Evolutionary conservation across 2,113 vertebrate species (phyloP).

Genomic region (Oceanodroma tethys): DNA sequence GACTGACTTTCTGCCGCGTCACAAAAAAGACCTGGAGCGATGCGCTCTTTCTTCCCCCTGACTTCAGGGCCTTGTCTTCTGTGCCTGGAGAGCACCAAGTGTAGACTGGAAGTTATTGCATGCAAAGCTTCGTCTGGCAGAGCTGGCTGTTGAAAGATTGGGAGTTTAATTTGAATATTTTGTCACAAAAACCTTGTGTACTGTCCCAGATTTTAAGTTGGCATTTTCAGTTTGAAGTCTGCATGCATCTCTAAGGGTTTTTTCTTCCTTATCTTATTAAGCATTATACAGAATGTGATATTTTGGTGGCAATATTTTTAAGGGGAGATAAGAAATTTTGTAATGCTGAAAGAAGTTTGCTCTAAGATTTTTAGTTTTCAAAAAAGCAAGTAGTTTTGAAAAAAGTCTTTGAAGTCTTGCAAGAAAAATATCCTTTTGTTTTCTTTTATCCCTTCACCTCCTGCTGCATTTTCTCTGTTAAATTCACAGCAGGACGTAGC

Average conservation of each 20-base stretch:
- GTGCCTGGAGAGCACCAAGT: neutral
- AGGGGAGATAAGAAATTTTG: neutral
- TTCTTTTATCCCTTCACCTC: neutral
- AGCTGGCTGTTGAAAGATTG: neutral
- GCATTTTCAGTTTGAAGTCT: neutral
- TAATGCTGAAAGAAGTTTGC: neutral
- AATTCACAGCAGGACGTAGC: neutral
- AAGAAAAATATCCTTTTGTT: neutral
- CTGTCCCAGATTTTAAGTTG: neutral
- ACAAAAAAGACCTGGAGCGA: neutral
- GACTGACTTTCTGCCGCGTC: neutral
- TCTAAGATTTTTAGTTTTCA: neutral
- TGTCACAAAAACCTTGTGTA: neutral
- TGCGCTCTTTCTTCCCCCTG: neutral
- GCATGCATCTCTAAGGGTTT: neutral
- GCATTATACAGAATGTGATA: neutral
- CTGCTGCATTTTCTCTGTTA: neutral
- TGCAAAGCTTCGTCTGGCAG: neutral
- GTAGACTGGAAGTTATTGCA: accelerated
- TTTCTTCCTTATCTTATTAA: neutral
- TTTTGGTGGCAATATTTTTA: neutral
- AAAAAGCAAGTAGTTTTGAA: neutral
- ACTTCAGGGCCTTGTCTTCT: neutral
- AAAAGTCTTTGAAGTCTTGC: neutral
- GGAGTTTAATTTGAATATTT: neutral